Evolutionary conservation across 2,888 invertebrate genomes (phyloP).

Genomic region (Leptogaster cylindrica): DNA sequence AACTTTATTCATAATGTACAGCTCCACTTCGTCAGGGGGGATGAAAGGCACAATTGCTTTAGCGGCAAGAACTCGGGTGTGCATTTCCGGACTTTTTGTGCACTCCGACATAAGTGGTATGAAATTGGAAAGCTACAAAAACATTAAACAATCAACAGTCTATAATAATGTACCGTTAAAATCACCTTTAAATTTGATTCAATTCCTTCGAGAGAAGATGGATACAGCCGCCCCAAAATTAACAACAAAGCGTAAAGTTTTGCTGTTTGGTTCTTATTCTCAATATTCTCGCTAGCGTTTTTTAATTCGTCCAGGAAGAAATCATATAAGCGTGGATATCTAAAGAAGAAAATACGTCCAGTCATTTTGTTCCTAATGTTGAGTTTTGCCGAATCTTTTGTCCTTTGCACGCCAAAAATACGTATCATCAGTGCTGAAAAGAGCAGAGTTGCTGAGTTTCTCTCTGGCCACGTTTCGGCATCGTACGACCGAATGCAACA

Average conservation of each 20-base stretch:
- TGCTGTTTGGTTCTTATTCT: slow-evolving; percentile 58
- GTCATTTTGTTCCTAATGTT: slow-evolving; percentile 74
- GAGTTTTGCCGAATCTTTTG: slow-evolving; percentile 66
- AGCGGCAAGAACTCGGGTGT: slow-evolving; percentile 76
- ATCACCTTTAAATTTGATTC: slow-evolving; percentile 72
- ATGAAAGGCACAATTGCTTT: slow-evolving; percentile 71
- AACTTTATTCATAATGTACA: slow-evolving; percentile 23
- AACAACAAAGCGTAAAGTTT: slow-evolving; percentile 79
- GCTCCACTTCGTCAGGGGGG: slow-evolving; percentile 56
- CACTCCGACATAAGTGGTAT: slow-evolving; percentile 70
- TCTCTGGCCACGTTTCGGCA: slow-evolving; percentile 77
- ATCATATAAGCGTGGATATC: slow-evolving; percentile 66
- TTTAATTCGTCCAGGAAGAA: slow-evolving; percentile 64
- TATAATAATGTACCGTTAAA: not conserved
- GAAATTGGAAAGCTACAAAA: slow-evolving; percentile 71
- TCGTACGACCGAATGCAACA: slow-evolving; percentile 78
- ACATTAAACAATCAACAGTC: too few species aligned
- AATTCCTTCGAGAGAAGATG: slow-evolving; percentile 74
- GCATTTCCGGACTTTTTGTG: slow-evolving; percentile 70
- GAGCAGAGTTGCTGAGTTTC: slow-evolving; percentile 85
- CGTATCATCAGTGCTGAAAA: slow-evolving; percentile 83
- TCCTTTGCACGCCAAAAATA: slow-evolving; percentile 83
- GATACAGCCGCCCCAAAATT: slow-evolving; percentile 78
- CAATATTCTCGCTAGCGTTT: slow-evolving; percentile 52
- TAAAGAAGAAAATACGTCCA: slow-evolving; percentile 79